Evolutionary conservation across 2,797 vertebrate genomes (phyloP).

Genomic region (Thalassophryne amazonica): DNA sequence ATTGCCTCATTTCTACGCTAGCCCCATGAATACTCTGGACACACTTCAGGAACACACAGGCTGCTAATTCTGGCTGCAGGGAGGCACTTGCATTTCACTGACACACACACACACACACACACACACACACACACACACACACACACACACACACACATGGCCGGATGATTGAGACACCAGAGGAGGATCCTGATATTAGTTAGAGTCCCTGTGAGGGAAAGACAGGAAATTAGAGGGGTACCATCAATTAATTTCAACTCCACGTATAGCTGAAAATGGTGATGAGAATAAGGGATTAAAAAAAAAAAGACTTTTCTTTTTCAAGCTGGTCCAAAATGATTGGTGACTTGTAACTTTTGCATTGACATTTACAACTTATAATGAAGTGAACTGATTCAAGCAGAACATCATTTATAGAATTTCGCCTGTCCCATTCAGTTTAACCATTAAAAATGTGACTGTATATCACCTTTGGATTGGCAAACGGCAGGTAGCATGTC

Average conservation of each 20-base stretch:
- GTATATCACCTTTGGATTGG: constrained; percentile 14
- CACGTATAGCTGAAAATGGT: background rate
- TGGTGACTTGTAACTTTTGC: constrained; percentile 16
- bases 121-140: background rate
- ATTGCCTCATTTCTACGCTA: constrained; percentile 54
- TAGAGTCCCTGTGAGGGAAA: background rate
- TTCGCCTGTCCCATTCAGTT: constrained; percentile 16
- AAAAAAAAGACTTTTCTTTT: constrained; percentile 2
- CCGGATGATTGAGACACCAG: constrained; percentile 18
- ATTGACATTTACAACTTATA: constrained; percentile 48
- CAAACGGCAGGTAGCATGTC: background rate
- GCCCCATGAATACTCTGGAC: constrained; percentile 25
- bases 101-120: background rate
- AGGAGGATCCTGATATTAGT: constrained; percentile 21
- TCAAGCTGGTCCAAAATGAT: constrained; percentile 27
- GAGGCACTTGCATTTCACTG: constrained; percentile 13
- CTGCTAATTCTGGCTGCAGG: constrained; percentile 39
- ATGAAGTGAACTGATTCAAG: constrained; percentile 37
- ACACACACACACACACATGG: constrained; percentile 22
- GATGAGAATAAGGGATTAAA: constrained; percentile 5
- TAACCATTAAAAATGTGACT: constrained; percentile 17
- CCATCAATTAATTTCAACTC: constrained; percentile 25
- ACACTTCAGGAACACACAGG: constrained; percentile 27
- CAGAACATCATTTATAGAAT: constrained; percentile 18
- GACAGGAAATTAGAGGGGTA: constrained; percentile 28